Base-by-base conservation (phyloP, 1,140 invertebrate genomes). In the Colletes latitarsis region DNA sequence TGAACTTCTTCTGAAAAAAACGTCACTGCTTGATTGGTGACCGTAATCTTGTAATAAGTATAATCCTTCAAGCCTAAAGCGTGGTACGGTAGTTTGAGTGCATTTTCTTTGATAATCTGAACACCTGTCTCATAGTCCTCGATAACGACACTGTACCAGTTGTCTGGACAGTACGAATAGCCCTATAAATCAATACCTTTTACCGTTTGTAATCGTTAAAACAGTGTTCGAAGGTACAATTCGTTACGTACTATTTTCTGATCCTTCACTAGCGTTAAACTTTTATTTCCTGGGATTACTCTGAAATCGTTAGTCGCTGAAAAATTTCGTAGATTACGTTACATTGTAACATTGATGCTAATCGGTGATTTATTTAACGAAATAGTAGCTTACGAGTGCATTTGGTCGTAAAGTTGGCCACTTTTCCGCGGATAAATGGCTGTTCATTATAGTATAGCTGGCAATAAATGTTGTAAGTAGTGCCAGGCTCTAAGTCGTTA, bases 71-170 rank as follows among this genome's bases (percentile, higher is more conserved):
- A 60, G 4, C 17, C 0, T 6, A 12, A 5, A 19, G 84, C 55
- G 19, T 69, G 14, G 49, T 72, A 15, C 4, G 83, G 72, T 17
- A 85, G 17, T 14, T n/a, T 15, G 0, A 1, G 1, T 6, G 49
- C 8, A 6, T 0, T 0, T 30, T 14, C 52, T 6, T 58, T 49
- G 4, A 0, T 0, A 5, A 60, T 39, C 43, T 19, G 0, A 3
- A 6, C 15, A 0, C 1, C 1, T 0, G 43, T 77, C 49, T 78
- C 1, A 4, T 49, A 0, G 52, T 74, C 12, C 30, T 30, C 39
- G 0, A 74, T 3, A 62, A 30, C 2, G 3, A 79, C 1, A 14
- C 52, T 6, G 63, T 88, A 88, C 84, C 79, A 86, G 3, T n/a
- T 8, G 10, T 14, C 15, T 0, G 86, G 82, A 41, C 88, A 88